Conservation (phyloP, 2,113 vertebrate species). For the Scolopax mira region DNA sequence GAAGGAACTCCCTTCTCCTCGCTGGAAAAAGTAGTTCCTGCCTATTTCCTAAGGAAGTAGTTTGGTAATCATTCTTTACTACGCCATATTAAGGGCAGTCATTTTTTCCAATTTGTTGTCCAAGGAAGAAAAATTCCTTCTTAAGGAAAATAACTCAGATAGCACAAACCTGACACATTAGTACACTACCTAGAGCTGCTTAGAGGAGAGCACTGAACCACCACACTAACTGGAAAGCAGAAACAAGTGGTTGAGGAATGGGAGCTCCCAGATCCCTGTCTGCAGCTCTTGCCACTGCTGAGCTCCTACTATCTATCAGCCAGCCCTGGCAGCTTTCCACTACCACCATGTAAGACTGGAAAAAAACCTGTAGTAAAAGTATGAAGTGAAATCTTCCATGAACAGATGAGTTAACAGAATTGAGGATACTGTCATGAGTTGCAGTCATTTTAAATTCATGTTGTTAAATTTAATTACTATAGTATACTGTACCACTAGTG, state of each 20-base stretch:
- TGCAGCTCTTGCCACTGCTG: neutral
- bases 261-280: neutral
- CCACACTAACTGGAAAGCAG: neutral
- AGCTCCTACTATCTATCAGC: neutral
- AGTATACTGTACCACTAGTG: neutral
- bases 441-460: neutral
- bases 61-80: neutral
- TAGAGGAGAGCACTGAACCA: neutral
- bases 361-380: neutral
- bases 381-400: neutral
- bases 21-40: neutral
- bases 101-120: neutral
- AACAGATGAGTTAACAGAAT: neutral
- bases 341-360: neutral
- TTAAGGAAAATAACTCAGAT: neutral
- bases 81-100: rapidly evolving
- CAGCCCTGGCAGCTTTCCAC: neutral
- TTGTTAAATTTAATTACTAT: neutral
- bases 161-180: neutral
- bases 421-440: neutral
- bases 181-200: neutral
- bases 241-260: rapidly evolving
- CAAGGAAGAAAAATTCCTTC: neutral
- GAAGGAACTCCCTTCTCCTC: neutral
- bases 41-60: neutral